Percentiles rank a stretch among this genome's conserved stretches.
Evolutionary conservation across 2,888 invertebrate species (phyloP).

Genomic region (Fabriciana adippe): DNA sequence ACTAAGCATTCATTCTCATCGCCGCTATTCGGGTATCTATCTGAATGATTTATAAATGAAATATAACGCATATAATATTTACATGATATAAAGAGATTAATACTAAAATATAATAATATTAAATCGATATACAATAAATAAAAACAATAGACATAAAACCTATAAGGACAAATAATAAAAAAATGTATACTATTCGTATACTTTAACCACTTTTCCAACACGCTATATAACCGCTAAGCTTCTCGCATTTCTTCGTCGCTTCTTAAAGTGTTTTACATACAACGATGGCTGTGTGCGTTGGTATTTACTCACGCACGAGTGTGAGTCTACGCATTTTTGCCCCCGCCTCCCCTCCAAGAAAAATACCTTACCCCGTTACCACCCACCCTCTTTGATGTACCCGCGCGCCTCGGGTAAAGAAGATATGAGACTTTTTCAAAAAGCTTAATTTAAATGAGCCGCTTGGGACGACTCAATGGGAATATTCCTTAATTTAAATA

Average conservation of each 20-base stretch:
- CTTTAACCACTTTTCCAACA: conserved; percentile 45
- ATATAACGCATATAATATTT: too few species aligned
- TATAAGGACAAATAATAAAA: background rate
- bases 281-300: conserved; percentile 70
- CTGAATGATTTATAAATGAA: too few species aligned
- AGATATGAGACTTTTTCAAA: conserved; percentile 82
- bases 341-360: conserved; percentile 55
- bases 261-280: conserved; percentile 83
- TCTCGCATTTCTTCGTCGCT: conserved; percentile 82
- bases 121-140: too few species aligned
- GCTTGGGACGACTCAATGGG: conserved; percentile 74
- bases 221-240: conserved; percentile 72
- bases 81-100: too few species aligned
- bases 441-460: conserved; percentile 82
- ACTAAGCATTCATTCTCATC: too few species aligned
- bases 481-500: conserved; percentile 80
- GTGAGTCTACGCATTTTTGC: conserved; percentile 81
- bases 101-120: too few species aligned
- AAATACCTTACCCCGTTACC: conserved; percentile 66
- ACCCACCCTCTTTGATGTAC: conserved; percentile 74
- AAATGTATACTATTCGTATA: background rate
- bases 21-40: too few species aligned
- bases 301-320: conserved; percentile 78
- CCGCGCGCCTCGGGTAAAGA: conserved; percentile 77
- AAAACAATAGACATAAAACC: background rate